A percentile compares a stretch with the other conserved stretches of the same genome.
phyloP scores from a whole-genome alignment of 2,113 vertebrate genomes.

The Apodemus speciosus region DNA sequence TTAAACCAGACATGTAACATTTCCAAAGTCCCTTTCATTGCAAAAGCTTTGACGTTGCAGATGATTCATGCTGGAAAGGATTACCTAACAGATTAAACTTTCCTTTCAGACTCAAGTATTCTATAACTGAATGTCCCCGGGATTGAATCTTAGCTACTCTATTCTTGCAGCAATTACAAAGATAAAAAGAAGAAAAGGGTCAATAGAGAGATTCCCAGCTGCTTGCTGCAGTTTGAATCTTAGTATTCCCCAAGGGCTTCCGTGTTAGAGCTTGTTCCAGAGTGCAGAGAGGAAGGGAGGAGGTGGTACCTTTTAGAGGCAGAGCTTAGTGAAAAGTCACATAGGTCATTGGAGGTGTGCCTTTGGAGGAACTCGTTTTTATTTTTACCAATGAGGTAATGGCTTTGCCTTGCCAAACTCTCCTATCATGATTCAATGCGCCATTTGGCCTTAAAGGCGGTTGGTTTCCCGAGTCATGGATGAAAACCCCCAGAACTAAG shows the following conservation, averaged over 20 bases:
- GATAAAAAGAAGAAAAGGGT: not conserved
- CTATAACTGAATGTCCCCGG: not conserved
- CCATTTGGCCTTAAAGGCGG: not conserved
- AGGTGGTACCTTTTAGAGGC: not conserved
- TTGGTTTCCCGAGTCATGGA: not conserved
- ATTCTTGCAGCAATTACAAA: not conserved
- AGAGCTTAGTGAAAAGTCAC: not conserved
- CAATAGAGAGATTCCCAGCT: not conserved
- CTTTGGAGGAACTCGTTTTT: not conserved
- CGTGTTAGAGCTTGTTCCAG: not conserved
- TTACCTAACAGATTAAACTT: not conserved
- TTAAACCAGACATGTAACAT: slow-evolving; percentile 41
- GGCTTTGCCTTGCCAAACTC: not conserved
- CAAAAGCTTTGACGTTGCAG: not conserved
- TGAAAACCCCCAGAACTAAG: not conserved
- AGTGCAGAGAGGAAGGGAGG: not conserved
- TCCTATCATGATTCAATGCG: not conserved
- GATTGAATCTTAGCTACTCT: not conserved
- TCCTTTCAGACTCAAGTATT: not conserved
- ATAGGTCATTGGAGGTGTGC: not conserved
- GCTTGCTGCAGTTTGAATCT: not conserved
- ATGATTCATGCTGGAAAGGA: slow-evolving; percentile 46
- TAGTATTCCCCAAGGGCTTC: not conserved
- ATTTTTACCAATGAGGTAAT: not conserved
- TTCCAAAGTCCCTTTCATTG: slow-evolving; percentile 5